Evolutionary conservation across 1,140 invertebrate genomes (phyloP), one percentile per base, ranked within the genome.

Genomic region (Drosophila rufa): DNA sequence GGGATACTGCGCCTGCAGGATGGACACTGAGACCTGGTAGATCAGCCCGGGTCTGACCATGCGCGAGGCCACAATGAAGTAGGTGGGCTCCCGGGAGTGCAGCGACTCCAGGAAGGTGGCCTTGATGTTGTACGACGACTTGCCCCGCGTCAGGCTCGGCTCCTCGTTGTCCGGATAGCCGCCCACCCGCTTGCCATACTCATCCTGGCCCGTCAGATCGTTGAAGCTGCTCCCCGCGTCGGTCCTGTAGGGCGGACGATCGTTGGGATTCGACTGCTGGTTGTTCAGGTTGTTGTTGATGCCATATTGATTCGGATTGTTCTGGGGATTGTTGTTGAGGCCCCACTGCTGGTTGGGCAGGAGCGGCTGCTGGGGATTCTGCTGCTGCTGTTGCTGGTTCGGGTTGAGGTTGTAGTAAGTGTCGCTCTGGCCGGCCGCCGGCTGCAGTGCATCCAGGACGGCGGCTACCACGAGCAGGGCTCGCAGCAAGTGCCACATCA

Each of bases 11-110:
- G 95, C 95, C 73, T 95, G 94, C 15, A 98, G 93, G 40, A 98
- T 95, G 50, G 96, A 96, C 0, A 97, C 97, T 0, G 95, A 95
- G 1, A 98, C 95, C 76, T 96, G 95, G 91, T 98, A 98, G 9
- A 98, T 95, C 80, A 98, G 96, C 4, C 96, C 96, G 1, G 97
- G 97, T 22, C 97, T 94, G 2, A 98, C 96, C 95, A 97, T 96
- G 58, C 95, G 94, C 15, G 97, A 97, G 3, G 97, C 96, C 17
- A 98, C 96, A 55, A 98, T 95, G 82, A 98, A 97, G 91, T 98
- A 98, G 22, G 96, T 96, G 50, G 92, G 90, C 50, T 93, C 91
- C 4, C 77, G 67, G 22, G 90, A 82, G 45, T 91, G 82, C 36
- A 91, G 55, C 1, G 80, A 81, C 33, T 92, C 91, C 27, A 92